Evolutionary conservation across 1,140 invertebrate genomes (phyloP).

Genomic region (Orussus abietinus): DNA sequence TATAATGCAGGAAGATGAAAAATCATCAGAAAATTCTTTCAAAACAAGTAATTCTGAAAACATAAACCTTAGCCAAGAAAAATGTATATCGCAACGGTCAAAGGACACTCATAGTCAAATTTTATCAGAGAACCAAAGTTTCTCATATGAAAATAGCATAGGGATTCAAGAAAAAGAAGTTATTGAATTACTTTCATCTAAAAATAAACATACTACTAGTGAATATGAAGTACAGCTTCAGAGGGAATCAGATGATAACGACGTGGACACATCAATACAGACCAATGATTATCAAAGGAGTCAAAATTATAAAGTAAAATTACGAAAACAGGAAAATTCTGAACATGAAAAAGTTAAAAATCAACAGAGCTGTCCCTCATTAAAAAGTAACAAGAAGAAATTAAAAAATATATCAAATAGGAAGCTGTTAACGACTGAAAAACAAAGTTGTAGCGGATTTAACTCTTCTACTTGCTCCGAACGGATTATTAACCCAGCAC

Average conservation of each 20-base stretch:
- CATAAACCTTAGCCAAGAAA: background rate
- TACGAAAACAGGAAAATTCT: background rate
- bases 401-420: background rate
- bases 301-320: background rate
- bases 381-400: background rate
- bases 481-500: background rate
- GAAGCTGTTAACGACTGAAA: background rate
- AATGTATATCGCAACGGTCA: background rate
- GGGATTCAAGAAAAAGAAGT: background rate
- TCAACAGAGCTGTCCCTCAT: background rate
- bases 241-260: background rate
- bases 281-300: background rate
- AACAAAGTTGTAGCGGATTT: too few species aligned
- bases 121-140: too few species aligned
- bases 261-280: background rate
- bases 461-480: too few species aligned
- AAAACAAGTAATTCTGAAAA: background rate
- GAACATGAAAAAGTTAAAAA: background rate
- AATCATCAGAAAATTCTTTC: background rate
- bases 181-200: background rate
- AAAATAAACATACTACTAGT: background rate
- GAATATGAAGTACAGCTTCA: background rate
- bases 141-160: background rate
- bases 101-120: background rate
- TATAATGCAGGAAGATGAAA: background rate